A percentile compares a stretch with the other conserved stretches of the same genome.
phyloP scores from a whole-genome alignment of 2,797 vertebrate genomes.

The Urophycis tenuis region DNA sequence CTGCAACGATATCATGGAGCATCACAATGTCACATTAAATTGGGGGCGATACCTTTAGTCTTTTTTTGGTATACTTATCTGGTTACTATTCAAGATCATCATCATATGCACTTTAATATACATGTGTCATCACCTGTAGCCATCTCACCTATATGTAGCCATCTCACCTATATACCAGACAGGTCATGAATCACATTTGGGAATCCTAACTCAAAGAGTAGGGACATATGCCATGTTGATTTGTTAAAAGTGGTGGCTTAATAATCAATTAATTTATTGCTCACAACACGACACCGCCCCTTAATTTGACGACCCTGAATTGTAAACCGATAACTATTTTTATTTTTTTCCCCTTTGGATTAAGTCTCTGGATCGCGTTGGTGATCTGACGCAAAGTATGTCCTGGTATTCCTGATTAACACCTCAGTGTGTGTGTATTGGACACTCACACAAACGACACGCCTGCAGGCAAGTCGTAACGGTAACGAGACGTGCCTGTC shows the following conservation, averaged over 20 bases:
- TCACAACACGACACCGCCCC: constrained; percentile 44
- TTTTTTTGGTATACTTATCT: constrained; percentile 13
- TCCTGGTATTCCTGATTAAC: constrained; percentile 34
- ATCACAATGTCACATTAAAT: constrained; percentile 49
- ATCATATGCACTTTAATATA: constrained; percentile 9
- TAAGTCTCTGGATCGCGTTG: constrained; percentile 36
- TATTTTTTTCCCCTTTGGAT: constrained; percentile 15
- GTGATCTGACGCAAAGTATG: constrained; percentile 22
- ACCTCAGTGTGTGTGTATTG: neutral
- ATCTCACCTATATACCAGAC: constrained; percentile 29
- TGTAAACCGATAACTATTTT: constrained; percentile 31
- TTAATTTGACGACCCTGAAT: constrained; percentile 47
- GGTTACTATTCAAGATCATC: constrained; percentile 7
- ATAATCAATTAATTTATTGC: constrained; percentile 58
- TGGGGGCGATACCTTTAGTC: constrained; percentile 30
- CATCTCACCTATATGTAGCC: constrained; percentile 35
- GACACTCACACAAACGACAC: constrained; percentile 33
- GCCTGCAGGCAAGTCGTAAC: constrained; percentile 41
- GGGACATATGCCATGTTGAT: constrained; percentile 18
- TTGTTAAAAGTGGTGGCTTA: constrained; percentile 32
- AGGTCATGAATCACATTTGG: constrained; percentile 34
- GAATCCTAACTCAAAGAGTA: constrained; percentile 23
- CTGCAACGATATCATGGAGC: constrained; percentile 48
- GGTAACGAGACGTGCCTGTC: constrained; percentile 49
- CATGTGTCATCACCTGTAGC: neutral